Evolutionary conservation across 1,140 invertebrate genomes (phyloP).

Genomic region (Caerostris darwini): DNA sequence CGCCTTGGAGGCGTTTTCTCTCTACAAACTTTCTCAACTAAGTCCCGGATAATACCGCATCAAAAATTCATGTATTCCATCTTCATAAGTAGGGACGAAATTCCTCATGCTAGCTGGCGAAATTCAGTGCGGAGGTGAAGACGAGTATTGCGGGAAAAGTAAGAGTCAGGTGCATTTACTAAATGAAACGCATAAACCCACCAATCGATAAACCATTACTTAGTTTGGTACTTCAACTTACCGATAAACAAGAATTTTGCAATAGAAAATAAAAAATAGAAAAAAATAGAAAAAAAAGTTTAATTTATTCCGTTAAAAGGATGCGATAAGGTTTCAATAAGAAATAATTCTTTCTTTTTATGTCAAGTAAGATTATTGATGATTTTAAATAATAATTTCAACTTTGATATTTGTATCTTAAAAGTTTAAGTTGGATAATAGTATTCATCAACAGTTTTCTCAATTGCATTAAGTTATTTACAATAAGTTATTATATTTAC

Average conservation of each 20-base stretch:
- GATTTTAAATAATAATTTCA: too few relatives aligned
- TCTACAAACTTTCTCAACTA: neutral
- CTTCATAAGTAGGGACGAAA: conserved; percentile 10
- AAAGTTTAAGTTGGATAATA: too few relatives aligned
- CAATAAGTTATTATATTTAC: too few relatives aligned
- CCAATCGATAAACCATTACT: conserved; percentile 43
- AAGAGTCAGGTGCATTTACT: neutral
- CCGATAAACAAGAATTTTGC: neutral
- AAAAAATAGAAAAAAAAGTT: too few relatives aligned
- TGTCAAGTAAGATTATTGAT: too few relatives aligned
- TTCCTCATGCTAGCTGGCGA: conserved; percentile 12
- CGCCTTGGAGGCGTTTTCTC: neutral
- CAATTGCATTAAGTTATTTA: too few relatives aligned
- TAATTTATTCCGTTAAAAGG: too few relatives aligned
- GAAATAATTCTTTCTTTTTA: too few relatives aligned
- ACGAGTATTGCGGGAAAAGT: neutral
- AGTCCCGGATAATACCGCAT: conserved; percentile 25
- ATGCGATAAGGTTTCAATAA: too few relatives aligned
- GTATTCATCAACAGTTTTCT: too few relatives aligned
- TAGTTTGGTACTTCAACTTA: neutral
- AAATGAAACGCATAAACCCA: conserved; percentile 32
- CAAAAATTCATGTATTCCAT: conserved; percentile 57
- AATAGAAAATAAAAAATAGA: too few relatives aligned
- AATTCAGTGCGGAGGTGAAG: neutral
- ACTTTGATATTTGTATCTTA: too few relatives aligned